These are phyloP conservation scores for Danio aesculapii DNA, from an alignment of 2,797 vertebrate genomes.

Conservation along the genomic window DNA sequence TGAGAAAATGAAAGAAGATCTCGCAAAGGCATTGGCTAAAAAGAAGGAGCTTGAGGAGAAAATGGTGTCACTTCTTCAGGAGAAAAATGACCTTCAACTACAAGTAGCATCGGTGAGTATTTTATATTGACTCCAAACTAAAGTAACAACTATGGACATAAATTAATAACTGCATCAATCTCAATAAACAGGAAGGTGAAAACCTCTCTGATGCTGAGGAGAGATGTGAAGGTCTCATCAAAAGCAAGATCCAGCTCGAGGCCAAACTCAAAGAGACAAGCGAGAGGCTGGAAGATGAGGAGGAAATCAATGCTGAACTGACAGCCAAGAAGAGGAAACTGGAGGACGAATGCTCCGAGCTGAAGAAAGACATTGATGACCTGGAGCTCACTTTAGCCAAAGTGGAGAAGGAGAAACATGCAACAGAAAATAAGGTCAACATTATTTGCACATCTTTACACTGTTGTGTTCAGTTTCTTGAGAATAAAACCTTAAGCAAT, in stretches of 20 bases:
- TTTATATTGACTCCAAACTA: conserved; percentile 69
- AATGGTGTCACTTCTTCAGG: conserved; percentile 87
- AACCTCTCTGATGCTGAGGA: conserved; percentile 23
- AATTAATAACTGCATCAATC: not conserved
- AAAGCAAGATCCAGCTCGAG: conserved; percentile 8
- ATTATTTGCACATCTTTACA: too few species aligned
- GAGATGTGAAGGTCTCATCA: not conserved
- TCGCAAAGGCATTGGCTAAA: conserved; percentile 85
- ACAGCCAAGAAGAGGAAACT: conserved; percentile 54
- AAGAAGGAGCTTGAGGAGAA: conserved; percentile 91
- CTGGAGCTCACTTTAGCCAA: conserved; percentile 60
- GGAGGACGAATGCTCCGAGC: conserved; percentile 75
- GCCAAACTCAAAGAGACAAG: conserved; percentile 81
- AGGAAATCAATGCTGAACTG: not conserved
- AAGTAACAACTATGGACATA: too few species aligned
- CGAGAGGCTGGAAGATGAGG: conserved; percentile 71
- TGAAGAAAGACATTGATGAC: conserved; percentile 76
- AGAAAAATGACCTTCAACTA: conserved; percentile 49
- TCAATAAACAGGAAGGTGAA: conserved; percentile 38
- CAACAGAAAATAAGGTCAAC: too few species aligned
- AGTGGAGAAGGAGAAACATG: too few species aligned
- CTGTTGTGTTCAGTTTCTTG: too few species aligned
- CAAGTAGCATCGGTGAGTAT: conserved; percentile 71
- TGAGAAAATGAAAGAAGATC: conserved; percentile 85
- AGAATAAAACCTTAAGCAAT: too few species aligned